Evolutionary conservation across 1,140 invertebrate genomes (phyloP), one percentile per base, ranked within the genome.

Genomic region (Bombus impatiens): DNA sequence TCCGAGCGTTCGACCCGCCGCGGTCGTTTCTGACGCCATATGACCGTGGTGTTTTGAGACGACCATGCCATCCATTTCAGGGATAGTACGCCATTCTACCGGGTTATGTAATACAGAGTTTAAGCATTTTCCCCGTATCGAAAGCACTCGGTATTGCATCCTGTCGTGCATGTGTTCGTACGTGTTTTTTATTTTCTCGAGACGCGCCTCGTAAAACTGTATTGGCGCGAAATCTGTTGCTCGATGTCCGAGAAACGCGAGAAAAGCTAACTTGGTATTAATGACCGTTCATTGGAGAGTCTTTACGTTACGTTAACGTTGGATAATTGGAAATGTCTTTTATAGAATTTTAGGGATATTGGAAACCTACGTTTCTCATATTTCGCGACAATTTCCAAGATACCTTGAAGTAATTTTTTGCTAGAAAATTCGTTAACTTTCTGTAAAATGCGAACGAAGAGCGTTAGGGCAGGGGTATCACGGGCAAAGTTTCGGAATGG

Each of bases 11-110:
- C 53, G 42, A 68, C 8, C 67, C 68, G 76, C 80, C 80, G 68
- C 67, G 53, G 76, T 85, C 80, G 68, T 71, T 80, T 35, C 78
- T 72, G 83, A 85, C 83, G 83, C 83, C 83, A 72, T 85, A 85
- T 80, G 83, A 78, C 53, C 53, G 77, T 37, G 83, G 67, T 85
- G 77, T 85, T 85, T 80, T 32, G 67, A 80, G 70, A 78, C 83
- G 77, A 79, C 83, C 83, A 65, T 85, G 53, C 68, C 78, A 59
- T 80, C 83, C 83, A 85, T 85, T 83, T 80, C 35, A 68, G 32
- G 57, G 53, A 80, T 85, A 80, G 78, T 85, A 40, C 82, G 83
- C 83, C 32, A 80, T 85, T 80, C 68, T 37, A 35, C 2, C 10
- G 28, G 76, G 62, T 85, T 85, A 85, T 80, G 42, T 78, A 85